These are phyloP conservation scores for Leptopilina boulardi DNA, from an alignment of 1,140 invertebrate genomes.

Conservation along the genomic window DNA sequence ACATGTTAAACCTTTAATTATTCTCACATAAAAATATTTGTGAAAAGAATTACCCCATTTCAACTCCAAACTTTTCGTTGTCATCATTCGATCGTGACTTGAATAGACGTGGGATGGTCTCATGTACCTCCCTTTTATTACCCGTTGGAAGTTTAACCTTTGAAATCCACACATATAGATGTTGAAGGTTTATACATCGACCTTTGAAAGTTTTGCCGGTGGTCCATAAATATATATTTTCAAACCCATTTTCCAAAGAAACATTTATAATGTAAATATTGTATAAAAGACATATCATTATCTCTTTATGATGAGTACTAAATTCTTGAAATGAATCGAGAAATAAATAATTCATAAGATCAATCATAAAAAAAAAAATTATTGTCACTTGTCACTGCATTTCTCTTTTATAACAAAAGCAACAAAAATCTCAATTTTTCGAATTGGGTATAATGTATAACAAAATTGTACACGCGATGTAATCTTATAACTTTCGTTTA, in stretches of 20 bases:
- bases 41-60: conserved; percentile 5
- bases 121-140: conserved; percentile 2
- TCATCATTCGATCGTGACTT: conserved; percentile 22
- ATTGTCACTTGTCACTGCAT: not conserved
- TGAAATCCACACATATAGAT: conserved; percentile 10
- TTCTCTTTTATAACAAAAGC: not conserved
- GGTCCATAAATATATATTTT: not conserved
- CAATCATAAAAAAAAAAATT: not conserved
- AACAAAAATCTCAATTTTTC: not conserved
- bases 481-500: too few relatives aligned
- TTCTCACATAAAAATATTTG: not conserved
- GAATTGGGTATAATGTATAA: not conserved
- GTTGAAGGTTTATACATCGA: not conserved
- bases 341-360: conserved; percentile 13
- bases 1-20: not conserved
- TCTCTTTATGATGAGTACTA: not conserved
- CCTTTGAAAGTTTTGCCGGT: conserved; percentile 1
- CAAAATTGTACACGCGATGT: not conserved
- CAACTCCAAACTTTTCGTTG: conserved; percentile 11
- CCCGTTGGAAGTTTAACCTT: not conserved
- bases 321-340: not conserved
- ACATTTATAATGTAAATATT: not conserved
- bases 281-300: not conserved
- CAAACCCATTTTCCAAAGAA: too few relatives aligned
- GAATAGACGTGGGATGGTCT: conserved; percentile 11